Base-by-base conservation (phyloP, 2,797 vertebrate genomes). In the Anguilla anguilla region DNA sequence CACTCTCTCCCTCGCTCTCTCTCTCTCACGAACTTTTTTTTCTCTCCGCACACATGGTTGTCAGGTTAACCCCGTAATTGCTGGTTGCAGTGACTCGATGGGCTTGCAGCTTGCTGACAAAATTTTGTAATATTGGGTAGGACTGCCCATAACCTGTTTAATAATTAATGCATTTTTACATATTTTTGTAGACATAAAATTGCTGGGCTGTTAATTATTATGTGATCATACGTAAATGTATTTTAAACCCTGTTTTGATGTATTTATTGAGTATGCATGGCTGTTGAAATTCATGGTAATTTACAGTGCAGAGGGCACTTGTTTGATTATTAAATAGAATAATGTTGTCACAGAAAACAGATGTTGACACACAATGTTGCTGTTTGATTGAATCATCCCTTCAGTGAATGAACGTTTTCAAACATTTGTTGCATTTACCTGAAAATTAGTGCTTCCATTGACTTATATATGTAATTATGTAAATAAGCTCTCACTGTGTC, bases 51-150 rank as follows among this genome's bases (percentile, higher is more conserved):
- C 53, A 22, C 53, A 35, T 49, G 31, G 81, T 72, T 88, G 39
- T 74, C 9, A 88, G 4, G 67, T 86, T 89, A 86, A 89, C 85
- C 87, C 59, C 87, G 74, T 57, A 84, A 89, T 55, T 87, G 43
- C 86, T 86, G 85, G 82, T 51, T 53, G 1, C 15, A 19, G 57
- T 39, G 79, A 79, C 35, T 79, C 11, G 17, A 15, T 31, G 74
- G 74, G 74, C 35, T 77, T 17, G 13, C 72, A 39, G 69, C 28
- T 72, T 13, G 1, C 35, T 22, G 35, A 39, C 5, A 15, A 79
- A 46, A 43, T 43, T 3, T 46, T 39, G 31, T 2, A 4, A 39
- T 11, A 22, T 35, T 77, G 72, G 72, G 69, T 72, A 15, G 69
- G 31, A 35, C 72, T 77, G 11, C 6, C 6, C 35, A 19, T 22